Conservation (phyloP, 2,113 vertebrate species). For the Leptosomus discolor region DNA sequence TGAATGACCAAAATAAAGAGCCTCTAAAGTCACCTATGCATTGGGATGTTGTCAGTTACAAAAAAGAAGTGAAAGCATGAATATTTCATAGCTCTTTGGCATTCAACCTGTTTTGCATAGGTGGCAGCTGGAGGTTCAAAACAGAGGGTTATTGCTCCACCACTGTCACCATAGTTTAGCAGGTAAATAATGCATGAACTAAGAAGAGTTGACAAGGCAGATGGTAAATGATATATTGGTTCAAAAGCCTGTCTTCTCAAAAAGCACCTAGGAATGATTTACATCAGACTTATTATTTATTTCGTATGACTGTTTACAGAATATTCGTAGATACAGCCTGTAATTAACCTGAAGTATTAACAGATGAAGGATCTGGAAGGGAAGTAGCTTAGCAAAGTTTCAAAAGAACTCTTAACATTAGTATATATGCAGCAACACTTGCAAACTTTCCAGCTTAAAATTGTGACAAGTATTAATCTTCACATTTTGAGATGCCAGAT, state of each 20-base stretch:
- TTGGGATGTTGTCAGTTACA: not conserved
- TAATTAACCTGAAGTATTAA: not conserved
- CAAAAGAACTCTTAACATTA: not conserved
- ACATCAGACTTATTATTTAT: not conserved
- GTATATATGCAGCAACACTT: not conserved
- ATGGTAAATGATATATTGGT: not conserved
- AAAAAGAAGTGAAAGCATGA: constrained; percentile 1
- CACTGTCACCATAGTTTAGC: constrained; percentile 15
- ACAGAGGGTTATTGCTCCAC: not conserved
- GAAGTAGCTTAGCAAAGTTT: not conserved
- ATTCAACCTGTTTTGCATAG: constrained; percentile 41
- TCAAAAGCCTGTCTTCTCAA: not conserved
- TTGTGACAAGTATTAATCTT: not conserved
- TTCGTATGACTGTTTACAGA: not conserved
- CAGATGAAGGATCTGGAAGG: not conserved
- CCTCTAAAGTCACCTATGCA: not conserved
- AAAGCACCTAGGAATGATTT: not conserved
- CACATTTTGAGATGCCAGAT: not conserved
- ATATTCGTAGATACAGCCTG: not conserved
- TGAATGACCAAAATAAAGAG: not conserved
- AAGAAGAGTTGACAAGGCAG: constrained; percentile 44
- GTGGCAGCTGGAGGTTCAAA: constrained; percentile 46
- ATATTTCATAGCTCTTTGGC: constrained; percentile 53
- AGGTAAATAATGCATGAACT: constrained; percentile 62
- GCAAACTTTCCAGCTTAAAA: not conserved